Evolutionary conservation across 2,888 invertebrate species (phyloP).

Genomic region (Choristoneura rosaceana): DNA sequence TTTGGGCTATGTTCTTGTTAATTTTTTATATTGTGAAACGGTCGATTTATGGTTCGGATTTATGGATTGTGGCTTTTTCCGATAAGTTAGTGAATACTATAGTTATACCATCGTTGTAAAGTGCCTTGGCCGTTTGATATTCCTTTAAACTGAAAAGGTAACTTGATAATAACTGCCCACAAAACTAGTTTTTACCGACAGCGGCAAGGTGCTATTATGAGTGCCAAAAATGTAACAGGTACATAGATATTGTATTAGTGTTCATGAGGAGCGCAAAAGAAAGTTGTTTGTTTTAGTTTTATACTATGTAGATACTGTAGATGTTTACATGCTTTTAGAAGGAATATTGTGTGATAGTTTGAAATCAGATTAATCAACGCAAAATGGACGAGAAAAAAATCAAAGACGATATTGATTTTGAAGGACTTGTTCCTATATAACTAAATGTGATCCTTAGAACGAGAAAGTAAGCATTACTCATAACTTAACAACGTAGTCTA

Average conservation of each 20-base stretch:
- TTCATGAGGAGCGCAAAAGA: constrained; percentile 59
- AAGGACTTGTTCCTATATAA: too few relatives aligned
- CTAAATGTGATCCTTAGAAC: too few relatives aligned
- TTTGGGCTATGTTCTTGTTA: constrained; percentile 54
- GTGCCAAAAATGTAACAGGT: constrained; percentile 63
- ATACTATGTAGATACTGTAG: constrained; percentile 45
- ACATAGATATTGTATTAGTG: constrained; percentile 50
- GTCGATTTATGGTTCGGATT: constrained; percentile 33
- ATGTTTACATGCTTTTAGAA: constrained; percentile 42
- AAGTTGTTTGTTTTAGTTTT: constrained; percentile 44
- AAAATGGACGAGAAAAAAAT: constrained; percentile 17
- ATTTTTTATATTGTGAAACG: constrained; percentile 17
- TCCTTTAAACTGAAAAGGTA: not conserved
- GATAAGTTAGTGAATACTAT: constrained; percentile 28
- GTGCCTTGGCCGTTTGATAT: constrained; percentile 38
- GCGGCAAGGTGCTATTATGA: constrained; percentile 63
- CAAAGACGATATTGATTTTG: not conserved
- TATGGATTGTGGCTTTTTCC: constrained; percentile 16
- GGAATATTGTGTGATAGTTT: constrained; percentile 37
- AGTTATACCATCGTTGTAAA: constrained; percentile 33
- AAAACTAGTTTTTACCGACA: constrained; percentile 22
- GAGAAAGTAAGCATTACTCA: not conserved
- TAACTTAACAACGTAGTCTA: not conserved
- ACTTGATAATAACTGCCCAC: constrained; percentile 1
- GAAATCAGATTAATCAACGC: constrained; percentile 4